Percentiles rank a stretch among this genome's conserved stretches.
Conservation (phyloP, 2,113 vertebrate genomes). For the Abramis brama region DNA sequence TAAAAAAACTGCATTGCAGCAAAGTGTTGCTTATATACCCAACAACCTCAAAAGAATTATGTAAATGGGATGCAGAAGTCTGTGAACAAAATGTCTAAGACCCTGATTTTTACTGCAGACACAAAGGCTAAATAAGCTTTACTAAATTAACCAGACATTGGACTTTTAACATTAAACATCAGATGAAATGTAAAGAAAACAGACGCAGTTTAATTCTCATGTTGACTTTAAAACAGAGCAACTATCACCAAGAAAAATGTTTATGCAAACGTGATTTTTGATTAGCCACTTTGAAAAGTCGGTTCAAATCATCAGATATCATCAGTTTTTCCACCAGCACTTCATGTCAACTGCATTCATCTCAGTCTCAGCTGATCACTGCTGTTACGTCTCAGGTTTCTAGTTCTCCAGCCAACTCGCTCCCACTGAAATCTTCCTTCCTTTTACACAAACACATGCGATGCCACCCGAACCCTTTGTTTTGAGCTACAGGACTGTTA, state of each 20-base stretch:
- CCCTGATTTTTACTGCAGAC: not conserved
- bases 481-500: not conserved
- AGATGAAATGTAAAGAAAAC: not conserved
- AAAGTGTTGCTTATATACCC: too few species aligned
- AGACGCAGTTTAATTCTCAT: not conserved
- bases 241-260: not conserved
- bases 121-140: not conserved
- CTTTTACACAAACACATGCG: not conserved
- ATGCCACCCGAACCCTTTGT: not conserved
- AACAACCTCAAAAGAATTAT: too few species aligned
- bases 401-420: not conserved
- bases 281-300: not conserved
- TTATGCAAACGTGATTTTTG: not conserved
- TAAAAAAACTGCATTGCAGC: too few species aligned
- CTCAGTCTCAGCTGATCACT: conserved; percentile 66
- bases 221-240: not conserved
- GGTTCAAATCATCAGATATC: not conserved
- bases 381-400: conserved; percentile 59
- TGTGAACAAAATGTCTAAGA: not conserved
- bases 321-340: not conserved
- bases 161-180: not conserved
- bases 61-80: too few species aligned
- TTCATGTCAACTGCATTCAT: conserved; percentile 30
- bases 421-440: not conserved
- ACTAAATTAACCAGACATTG: not conserved